These are phyloP conservation scores for Phyllotreta striolata DNA, from an alignment of 2,888 invertebrate genomes.

Conservation along the genomic window DNA sequence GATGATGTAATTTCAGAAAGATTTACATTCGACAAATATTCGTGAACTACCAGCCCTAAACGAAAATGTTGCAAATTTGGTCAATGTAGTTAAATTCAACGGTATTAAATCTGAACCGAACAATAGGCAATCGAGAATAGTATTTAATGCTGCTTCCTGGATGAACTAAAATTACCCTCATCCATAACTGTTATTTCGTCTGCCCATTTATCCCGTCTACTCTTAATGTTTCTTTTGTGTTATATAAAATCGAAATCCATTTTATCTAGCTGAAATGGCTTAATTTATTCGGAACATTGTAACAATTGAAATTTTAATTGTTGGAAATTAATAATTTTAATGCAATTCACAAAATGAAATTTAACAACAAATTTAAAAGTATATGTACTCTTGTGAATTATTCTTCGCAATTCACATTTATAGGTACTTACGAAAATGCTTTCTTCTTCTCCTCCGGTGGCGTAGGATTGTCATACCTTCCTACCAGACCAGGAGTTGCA, in stretches of 20 bases:
- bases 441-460: slow-evolving; percentile 62
- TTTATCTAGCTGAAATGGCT: too few relatives aligned
- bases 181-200: slow-evolving; percentile 41
- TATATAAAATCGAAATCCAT: slow-evolving; percentile 11
- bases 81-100: slow-evolving; percentile 27
- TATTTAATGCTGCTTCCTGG: slow-evolving; percentile 43
- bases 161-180: slow-evolving; percentile 42
- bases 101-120: slow-evolving; percentile 21
- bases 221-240: slow-evolving; percentile 37
- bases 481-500: slow-evolving; percentile 34
- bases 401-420: background rate
- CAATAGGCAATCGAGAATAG: slow-evolving; percentile 39
- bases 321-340: slow-evolving; percentile 20
- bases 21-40: too few relatives aligned
- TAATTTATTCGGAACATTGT: too few relatives aligned
- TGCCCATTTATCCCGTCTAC: slow-evolving; percentile 26
- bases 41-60: background rate
- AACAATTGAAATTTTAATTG: too few relatives aligned
- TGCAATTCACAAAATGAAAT: background rate
- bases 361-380: background rate
- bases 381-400: background rate
- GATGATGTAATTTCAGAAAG: too few relatives aligned
- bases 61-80: slow-evolving; percentile 23
- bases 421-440: slow-evolving; percentile 60
- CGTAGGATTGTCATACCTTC: slow-evolving; percentile 41